Conservation (phyloP, 2,888 invertebrate species). For the Drosophila gaucha region DNA sequence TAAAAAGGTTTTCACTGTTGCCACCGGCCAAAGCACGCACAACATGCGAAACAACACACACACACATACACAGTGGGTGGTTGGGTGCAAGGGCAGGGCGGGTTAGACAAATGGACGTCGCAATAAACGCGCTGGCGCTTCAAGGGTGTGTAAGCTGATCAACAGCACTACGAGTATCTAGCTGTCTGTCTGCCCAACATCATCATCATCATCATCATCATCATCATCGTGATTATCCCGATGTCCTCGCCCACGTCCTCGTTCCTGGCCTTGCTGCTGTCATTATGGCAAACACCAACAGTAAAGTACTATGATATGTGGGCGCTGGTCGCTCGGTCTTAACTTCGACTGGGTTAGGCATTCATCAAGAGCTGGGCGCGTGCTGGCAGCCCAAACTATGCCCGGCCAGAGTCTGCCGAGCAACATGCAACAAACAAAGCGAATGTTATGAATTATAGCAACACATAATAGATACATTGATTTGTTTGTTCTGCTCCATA, state of each 20-base stretch:
- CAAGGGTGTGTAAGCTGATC: conserved; percentile 73
- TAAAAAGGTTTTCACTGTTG: conserved; percentile 57
- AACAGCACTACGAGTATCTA: conserved; percentile 65
- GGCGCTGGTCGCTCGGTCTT: conserved; percentile 55
- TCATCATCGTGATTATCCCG: conserved; percentile 18
- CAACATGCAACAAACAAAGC: too few species aligned
- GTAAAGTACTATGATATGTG: conserved; percentile 67
- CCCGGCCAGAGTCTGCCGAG: too few species aligned
- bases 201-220: conserved; percentile 15
- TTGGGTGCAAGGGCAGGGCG: not conserved
- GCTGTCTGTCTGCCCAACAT: conserved; percentile 13
- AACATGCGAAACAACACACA: conserved; percentile 28
- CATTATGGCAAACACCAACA: conserved; percentile 71
- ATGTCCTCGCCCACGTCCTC: conserved; percentile 9
- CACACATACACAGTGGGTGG: not conserved
- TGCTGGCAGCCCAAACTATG: conserved; percentile 1
- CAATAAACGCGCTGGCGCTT: conserved; percentile 43
- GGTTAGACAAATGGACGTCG: conserved; percentile 71
- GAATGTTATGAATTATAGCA: not conserved
- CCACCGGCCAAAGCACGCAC: conserved; percentile 48
- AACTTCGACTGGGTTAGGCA: conserved; percentile 33
- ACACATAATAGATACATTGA: not conserved
- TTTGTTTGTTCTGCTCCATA: too few species aligned
- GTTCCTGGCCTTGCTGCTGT: conserved; percentile 30
- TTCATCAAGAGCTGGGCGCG: conserved; percentile 47